phyloP scores from a whole-genome alignment of 2,797 vertebrate genomes.

The Poeciliopsis gracilis region DNA sequence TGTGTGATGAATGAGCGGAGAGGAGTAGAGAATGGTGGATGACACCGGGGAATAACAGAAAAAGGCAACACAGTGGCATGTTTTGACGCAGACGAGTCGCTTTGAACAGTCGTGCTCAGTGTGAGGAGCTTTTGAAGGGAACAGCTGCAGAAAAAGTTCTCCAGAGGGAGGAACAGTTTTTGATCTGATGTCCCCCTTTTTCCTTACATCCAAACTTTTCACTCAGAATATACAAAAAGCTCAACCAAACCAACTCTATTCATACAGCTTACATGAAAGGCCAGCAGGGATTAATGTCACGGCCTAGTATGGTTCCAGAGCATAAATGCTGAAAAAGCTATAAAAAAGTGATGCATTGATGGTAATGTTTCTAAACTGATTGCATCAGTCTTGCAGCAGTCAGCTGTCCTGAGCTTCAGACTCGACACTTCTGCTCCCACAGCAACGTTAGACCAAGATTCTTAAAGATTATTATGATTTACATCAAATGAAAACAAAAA shows the following conservation, averaged over 20 bases:
- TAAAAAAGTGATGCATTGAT: background rate
- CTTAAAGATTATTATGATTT: background rate
- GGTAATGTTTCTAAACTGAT: background rate
- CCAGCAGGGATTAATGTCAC: background rate
- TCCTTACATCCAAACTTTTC: background rate
- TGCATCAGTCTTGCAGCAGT: background rate
- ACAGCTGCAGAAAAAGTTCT: slow-evolving; percentile 21
- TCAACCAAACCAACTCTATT: background rate
- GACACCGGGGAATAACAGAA: slow-evolving; percentile 8
- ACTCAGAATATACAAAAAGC: background rate
- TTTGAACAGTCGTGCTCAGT: slow-evolving; percentile 36
- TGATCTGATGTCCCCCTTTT: slow-evolving; percentile 10
- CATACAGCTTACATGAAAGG: background rate
- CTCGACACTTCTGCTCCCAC: background rate
- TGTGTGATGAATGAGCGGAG: slow-evolving; percentile 58
- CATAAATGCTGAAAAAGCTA: slow-evolving; percentile 3
- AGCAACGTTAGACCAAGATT: background rate
- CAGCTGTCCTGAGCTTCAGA: background rate
- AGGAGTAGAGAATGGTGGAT: slow-evolving; percentile 12
- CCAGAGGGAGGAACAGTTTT: background rate
- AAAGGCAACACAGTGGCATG: slow-evolving; percentile 11
- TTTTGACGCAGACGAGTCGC: slow-evolving; percentile 32
- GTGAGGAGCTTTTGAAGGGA: slow-evolving; percentile 16
- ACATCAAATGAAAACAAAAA: background rate
- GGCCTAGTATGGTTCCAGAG: background rate